Evolutionary conservation across 2,888 invertebrate species (phyloP).

Genomic region (Rhodophaea formosa): DNA sequence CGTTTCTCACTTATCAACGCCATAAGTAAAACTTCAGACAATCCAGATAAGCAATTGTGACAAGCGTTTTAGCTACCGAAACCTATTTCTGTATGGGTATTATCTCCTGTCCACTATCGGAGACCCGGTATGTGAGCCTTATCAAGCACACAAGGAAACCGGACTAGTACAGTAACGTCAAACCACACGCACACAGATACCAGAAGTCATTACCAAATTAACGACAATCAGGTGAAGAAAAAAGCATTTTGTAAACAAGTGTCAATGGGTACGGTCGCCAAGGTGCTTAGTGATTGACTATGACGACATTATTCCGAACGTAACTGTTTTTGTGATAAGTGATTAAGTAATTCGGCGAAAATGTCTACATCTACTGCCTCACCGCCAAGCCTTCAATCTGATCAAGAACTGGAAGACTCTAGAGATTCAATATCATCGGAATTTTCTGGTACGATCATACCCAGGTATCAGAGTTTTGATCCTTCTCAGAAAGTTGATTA

Average conservation of each 20-base stretch:
- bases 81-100: slow-evolving; percentile 55
- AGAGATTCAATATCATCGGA: slow-evolving; percentile 55
- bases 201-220: slow-evolving; percentile 77
- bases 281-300: slow-evolving; percentile 44
- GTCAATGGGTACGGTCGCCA: slow-evolving; percentile 63
- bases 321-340: slow-evolving; percentile 25
- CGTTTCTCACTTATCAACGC: slow-evolving; percentile 6
- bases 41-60: slow-evolving; percentile 50
- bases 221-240: slow-evolving; percentile 75
- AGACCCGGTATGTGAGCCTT: slow-evolving; percentile 71
- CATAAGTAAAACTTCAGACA: slow-evolving; percentile 24
- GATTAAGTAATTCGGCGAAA: slow-evolving; percentile 23
- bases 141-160: slow-evolving; percentile 67
- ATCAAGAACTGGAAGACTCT: slow-evolving; percentile 50
- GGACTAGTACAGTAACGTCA: slow-evolving; percentile 39
- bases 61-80: slow-evolving; percentile 73
- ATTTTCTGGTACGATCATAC: slow-evolving; percentile 41
- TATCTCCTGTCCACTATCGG: slow-evolving; percentile 71
- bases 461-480: slow-evolving; percentile 38
- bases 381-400: slow-evolving; percentile 56
- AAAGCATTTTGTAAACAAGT: slow-evolving; percentile 76
- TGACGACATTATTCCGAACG: slow-evolving; percentile 25
- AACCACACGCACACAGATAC: slow-evolving; percentile 63
- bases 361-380: slow-evolving; percentile 62
- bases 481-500: slow-evolving; percentile 39